Conservation (phyloP, 2,113 vertebrate genomes). For the Hemiscyllium ocellatum region DNA sequence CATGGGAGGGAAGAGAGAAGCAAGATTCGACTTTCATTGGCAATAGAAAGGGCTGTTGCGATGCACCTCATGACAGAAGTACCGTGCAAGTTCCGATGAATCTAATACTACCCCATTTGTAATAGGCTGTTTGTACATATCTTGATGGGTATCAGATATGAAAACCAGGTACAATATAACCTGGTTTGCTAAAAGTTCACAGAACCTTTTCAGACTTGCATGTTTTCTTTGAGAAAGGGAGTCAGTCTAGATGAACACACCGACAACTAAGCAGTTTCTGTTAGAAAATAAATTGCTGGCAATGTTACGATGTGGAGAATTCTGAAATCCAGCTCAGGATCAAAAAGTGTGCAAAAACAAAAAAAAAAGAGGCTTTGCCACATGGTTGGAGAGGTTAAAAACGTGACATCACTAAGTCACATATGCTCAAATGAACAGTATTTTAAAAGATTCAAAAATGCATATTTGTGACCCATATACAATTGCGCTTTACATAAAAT, state of each 20-base stretch:
- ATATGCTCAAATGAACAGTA: background rate
- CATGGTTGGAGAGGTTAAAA: background rate
- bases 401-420: background rate
- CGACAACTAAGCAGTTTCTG: background rate
- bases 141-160: background rate
- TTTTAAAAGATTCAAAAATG: background rate
- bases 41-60: background rate
- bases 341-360: too few relatives aligned
- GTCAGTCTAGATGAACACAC: background rate
- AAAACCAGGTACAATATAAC: background rate
- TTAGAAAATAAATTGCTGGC: background rate
- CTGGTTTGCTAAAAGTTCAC: background rate
- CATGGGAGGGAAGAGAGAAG: background rate
- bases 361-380: background rate
- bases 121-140: background rate
- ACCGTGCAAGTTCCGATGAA: background rate
- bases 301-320: background rate
- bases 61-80: background rate
- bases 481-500: background rate
- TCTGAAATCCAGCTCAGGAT: background rate
- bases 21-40: background rate
- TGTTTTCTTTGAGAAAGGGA: background rate
- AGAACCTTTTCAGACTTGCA: background rate
- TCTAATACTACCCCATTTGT: background rate
- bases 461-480: background rate